Conservation (phyloP, 2,888 invertebrate genomes). For the Ochropleura plecta region DNA sequence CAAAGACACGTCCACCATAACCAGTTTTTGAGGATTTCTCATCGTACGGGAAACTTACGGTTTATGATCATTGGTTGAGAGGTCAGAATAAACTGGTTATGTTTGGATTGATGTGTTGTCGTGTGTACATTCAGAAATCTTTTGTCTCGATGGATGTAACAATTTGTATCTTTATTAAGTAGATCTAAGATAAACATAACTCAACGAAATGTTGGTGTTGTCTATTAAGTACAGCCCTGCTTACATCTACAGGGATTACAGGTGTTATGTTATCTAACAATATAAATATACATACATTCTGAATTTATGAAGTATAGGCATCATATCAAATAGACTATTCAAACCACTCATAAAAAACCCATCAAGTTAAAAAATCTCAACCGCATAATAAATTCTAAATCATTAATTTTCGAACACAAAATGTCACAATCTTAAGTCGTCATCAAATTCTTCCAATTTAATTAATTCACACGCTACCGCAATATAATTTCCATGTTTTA, state of each 20-base stretch:
- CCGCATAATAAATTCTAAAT: slow-evolving; percentile 31
- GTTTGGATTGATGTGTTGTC: too few relatives aligned
- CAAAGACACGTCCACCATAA: too few relatives aligned
- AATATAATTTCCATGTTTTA: slow-evolving; percentile 46
- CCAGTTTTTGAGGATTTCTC: too few relatives aligned
- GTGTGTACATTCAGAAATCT: not conserved
- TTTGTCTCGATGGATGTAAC: slow-evolving; percentile 8
- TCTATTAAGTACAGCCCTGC: too few relatives aligned
- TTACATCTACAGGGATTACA: too few relatives aligned
- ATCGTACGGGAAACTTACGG: too few relatives aligned
- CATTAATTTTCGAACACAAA: slow-evolving; percentile 40
- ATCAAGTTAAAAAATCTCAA: slow-evolving; percentile 25
- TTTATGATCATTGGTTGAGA: too few relatives aligned
- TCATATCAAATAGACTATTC: slow-evolving; percentile 6
- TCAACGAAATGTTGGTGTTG: too few relatives aligned
- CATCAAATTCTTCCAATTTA: slow-evolving; percentile 39
- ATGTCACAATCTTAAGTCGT: slow-evolving; percentile 28
- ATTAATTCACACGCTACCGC: slow-evolving; percentile 51
- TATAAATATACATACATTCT: too few relatives aligned
- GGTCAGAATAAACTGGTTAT: too few relatives aligned
- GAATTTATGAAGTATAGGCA: not conserved
- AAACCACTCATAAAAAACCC: slow-evolving; percentile 23
- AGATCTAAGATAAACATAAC: too few relatives aligned
- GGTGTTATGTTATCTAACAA: too few relatives aligned
- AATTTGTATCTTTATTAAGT: not conserved